Conservation (phyloP, 2,797 vertebrate genomes). For the Leontocebus nigricollis region DNA sequence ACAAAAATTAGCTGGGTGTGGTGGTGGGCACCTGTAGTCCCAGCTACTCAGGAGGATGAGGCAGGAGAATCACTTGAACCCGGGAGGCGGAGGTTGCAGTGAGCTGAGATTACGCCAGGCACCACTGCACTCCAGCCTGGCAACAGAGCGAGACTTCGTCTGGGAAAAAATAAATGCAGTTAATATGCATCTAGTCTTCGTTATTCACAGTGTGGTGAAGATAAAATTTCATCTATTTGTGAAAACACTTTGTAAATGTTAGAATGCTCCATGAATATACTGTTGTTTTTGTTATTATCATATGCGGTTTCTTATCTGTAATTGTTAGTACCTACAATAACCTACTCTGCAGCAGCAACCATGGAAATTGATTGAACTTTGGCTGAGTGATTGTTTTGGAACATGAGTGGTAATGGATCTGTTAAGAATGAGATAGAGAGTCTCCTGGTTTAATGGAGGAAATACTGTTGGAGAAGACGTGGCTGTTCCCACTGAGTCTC, state of each 20-base stretch:
- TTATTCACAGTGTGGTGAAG: not conserved
- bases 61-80: too few relatives aligned
- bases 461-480: not conserved
- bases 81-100: too few relatives aligned
- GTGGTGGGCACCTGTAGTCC: too few relatives aligned
- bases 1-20: too few relatives aligned
- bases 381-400: not conserved
- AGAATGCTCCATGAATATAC: not conserved
- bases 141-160: too few relatives aligned
- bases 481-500: not conserved
- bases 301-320: not conserved
- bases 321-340: not conserved
- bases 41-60: too few relatives aligned
- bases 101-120: accelerated
- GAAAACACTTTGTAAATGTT: not conserved
- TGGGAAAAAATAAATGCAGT: too few relatives aligned
- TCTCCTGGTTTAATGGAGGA: not conserved
- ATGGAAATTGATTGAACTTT: not conserved
- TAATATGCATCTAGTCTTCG: not conserved
- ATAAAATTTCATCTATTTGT: not conserved
- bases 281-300: not conserved
- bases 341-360: not conserved
- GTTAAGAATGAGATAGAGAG: not conserved
- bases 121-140: too few relatives aligned
- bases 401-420: not conserved